Conservation (phyloP, 2,888 invertebrate species). For the Gastrophysa polygoni region DNA sequence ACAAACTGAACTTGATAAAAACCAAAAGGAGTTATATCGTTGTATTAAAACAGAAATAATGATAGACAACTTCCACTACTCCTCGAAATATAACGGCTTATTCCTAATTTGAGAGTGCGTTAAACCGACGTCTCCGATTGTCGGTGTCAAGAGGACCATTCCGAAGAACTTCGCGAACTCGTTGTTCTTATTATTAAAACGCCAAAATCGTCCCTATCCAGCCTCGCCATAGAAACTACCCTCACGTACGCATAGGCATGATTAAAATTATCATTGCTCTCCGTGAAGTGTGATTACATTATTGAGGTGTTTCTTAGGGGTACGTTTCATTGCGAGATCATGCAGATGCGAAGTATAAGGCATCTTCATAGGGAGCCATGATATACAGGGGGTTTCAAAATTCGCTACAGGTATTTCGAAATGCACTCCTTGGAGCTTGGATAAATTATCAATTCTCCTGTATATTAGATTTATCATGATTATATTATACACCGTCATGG, state of each 20-base stretch:
- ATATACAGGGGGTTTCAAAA: too few species aligned
- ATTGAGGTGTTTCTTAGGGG: slow-evolving; percentile 53
- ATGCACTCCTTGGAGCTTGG: too few species aligned
- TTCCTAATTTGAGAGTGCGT: slow-evolving; percentile 58
- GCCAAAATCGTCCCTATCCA: slow-evolving; percentile 49
- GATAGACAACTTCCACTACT: neutral
- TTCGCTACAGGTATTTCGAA: too few species aligned
- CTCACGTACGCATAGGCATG: slow-evolving; percentile 42
- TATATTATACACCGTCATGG: too few species aligned
- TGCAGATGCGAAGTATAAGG: slow-evolving; percentile 15
- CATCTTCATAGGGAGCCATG: too few species aligned
- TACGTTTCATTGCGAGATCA: slow-evolving; percentile 35
- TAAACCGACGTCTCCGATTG: slow-evolving; percentile 54
- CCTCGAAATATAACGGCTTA: slow-evolving; percentile 55
- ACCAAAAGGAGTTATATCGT: too few species aligned
- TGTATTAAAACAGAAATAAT: too few species aligned
- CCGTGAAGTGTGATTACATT: slow-evolving; percentile 56
- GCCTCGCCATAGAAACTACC: slow-evolving; percentile 46
- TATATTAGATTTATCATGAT: too few species aligned
- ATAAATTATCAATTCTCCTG: too few species aligned
- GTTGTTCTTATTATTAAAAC: slow-evolving; percentile 56
- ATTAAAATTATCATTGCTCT: slow-evolving; percentile 56
- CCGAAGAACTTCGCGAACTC: slow-evolving; percentile 55
- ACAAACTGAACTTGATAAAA: too few species aligned
- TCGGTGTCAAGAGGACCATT: slow-evolving; percentile 55